Evolutionary conservation across 1,140 invertebrate genomes (phyloP).

Genomic region (Berghia stephanieae): DNA sequence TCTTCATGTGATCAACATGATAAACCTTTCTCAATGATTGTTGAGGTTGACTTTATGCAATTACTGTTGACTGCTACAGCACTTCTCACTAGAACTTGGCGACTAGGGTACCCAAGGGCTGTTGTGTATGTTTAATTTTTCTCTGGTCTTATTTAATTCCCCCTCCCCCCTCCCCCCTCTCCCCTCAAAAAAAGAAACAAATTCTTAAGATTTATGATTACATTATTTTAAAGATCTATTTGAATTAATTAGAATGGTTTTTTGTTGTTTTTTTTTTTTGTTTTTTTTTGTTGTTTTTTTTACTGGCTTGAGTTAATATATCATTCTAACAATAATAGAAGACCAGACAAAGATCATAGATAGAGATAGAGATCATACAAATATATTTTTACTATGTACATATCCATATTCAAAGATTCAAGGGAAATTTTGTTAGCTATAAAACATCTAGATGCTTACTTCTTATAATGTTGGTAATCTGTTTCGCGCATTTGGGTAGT

Average conservation of each 20-base stretch:
- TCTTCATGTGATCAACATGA: not conserved
- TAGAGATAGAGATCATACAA: too few species aligned
- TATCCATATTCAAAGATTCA: too few species aligned
- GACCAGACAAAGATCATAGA: too few species aligned
- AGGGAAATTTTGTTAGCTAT: not conserved
- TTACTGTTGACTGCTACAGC: conserved; percentile 76
- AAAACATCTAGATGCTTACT: not conserved
- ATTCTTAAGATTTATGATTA: not conserved
- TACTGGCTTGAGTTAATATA: too few species aligned
- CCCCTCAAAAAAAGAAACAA: not conserved
- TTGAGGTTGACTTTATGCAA: conserved; percentile 79
- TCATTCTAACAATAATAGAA: too few species aligned
- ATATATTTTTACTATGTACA: too few species aligned
- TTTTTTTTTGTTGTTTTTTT: not conserved
- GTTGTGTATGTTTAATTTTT: conserved; percentile 77
- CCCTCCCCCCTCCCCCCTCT: too few species aligned
- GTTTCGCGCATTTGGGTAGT: too few species aligned
- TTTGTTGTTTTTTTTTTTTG: conserved; percentile 3
- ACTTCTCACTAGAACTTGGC: conserved; percentile 82
- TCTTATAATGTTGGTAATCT: not conserved
- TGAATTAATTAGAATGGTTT: not conserved
- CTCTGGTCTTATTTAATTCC: not conserved
- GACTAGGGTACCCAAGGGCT: conserved; percentile 82
- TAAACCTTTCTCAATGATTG: conserved; percentile 58
- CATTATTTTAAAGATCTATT: not conserved